Base-by-base conservation (phyloP, 2,113 vertebrate genomes). In the Polypterus bichir region DNA sequence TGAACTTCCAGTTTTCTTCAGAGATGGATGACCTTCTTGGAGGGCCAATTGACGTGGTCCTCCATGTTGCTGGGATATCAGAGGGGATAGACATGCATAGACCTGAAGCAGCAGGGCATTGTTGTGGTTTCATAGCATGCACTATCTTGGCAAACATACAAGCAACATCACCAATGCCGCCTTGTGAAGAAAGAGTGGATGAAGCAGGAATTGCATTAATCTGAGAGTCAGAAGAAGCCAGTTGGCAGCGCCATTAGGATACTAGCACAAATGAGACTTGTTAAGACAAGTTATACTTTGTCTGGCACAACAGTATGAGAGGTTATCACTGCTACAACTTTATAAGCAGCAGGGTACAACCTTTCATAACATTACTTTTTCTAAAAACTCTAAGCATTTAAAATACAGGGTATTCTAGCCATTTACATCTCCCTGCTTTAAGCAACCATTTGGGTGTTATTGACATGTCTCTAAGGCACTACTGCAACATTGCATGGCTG, bases 1-100 rank as follows among this genome's bases (percentile, higher is more conserved):
- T 48, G 8, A 57, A 8, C 46, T 70, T 67, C 44, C 60, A 70
- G 60, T 67, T 65, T 65, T 67, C 64, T 58, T 59, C n/a, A 8
- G 69, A 70, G 47, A 67, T 70, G 69, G 65, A 70, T 56, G 69
- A 65, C 62, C 62, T 70, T 44, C 9, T 70, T 48, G 69, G 65
- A 47, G 57, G 51, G 59, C 56, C 48, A 48, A 62, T 65, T 47
- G 58, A 67, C 6, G 48, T 67, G 2, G 65, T 62, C 5, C 67
- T 65, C 54, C 69, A 62, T 56, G 57, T 64, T n/a, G 65, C 64
- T 3, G 67, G 67, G 10, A 60, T 58, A 9, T 62, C 56, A 48
- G 46, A 46, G 44, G 64, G 57, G 3, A 27, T 65, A 46, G 9
- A 46, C 11, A 45, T 44, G 11, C 57, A 44, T 10, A 52, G 58